phyloP scores from a whole-genome alignment of 2,888 invertebrate species.

The Allygus modestus region DNA sequence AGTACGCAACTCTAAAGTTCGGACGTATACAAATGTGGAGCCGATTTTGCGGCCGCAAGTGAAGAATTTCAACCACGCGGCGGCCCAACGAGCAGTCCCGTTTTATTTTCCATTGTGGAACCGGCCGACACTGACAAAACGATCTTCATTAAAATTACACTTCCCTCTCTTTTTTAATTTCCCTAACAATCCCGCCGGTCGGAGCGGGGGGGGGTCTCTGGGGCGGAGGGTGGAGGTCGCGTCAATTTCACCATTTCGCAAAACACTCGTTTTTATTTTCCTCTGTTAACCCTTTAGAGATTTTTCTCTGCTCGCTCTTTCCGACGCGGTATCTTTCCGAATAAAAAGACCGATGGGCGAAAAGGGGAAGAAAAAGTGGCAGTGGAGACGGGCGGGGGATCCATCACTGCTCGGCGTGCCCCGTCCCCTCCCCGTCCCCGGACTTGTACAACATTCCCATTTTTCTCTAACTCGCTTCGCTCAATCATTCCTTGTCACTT shows the following conservation, averaged over 20 bases:
- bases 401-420: conserved; percentile 55
- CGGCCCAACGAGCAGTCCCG: not conserved
- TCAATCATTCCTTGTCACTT: conserved; percentile 66
- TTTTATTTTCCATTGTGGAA: conserved; percentile 41
- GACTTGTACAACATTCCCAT: conserved; percentile 63
- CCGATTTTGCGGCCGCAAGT: conserved; percentile 19
- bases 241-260: conserved; percentile 54
- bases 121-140: conserved; percentile 59
- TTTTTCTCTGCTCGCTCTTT: conserved; percentile 49
- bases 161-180: conserved; percentile 64
- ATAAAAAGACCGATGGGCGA: conserved; percentile 61
- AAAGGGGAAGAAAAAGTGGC: conserved; percentile 61
- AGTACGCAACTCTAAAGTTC: not conserved
- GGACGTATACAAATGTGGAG: not conserved
- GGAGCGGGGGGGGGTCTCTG: not conserved
- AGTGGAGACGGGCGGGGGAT: conserved; percentile 52
- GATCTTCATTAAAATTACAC: conserved; percentile 63
- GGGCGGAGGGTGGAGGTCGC: conserved; percentile 21
- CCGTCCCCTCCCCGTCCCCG: conserved; percentile 51
- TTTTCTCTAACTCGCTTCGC: conserved; percentile 62
- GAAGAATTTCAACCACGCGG: conserved; percentile 13
- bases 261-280: conserved; percentile 56
- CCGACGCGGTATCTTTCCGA: conserved; percentile 47
- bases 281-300: conserved; percentile 60
- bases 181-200: conserved; percentile 50